Base-by-base conservation (phyloP, 2,888 invertebrate species). In the Achlya flavicornis region DNA sequence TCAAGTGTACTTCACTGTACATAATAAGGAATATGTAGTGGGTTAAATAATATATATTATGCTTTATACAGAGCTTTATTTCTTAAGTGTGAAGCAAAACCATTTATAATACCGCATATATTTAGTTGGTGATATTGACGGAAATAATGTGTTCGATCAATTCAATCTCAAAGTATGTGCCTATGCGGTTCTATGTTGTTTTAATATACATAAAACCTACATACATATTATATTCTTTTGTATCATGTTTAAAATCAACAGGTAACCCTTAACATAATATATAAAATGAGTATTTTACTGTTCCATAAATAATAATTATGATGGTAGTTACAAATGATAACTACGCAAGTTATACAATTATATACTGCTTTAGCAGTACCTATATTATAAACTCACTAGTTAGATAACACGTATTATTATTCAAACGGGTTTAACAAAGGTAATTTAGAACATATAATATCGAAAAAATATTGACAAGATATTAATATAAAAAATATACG, bases 51-150 rank as follows among this genome's bases (percentile, higher is more conserved):
- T 70, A 66, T 58, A 65, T 61, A 61, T 41, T 62, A 64, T 68
- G 62, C 38, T 76, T 74, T 76, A 77, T 77, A 82, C 71, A 81
- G 71, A 76, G 68, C 74, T 81, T 83, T 85, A 80, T 76, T 81
- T 78, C 75, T 67, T 75, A 76, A 72, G 65, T 76, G 71, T 66
- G 68, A 80, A 80, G 72, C 58, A 59, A 69, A 81, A 78, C 76
- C 78, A 80, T 78, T 74, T 66, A 76, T 78, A 53, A 53, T 80
- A 66, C 71, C 75, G 80, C 79, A 68, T 78, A 80, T 10, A n/a
- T 46, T 6, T 46, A 46, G 8, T 41, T 41, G 41, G 41, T 7
- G 48, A 19, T n/a, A n/a, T 1, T 4, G 16, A n/a, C 3, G 16
- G 53, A n/a, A 19, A 6, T n/a, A 53, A 53, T 19, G 19, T 19